These are phyloP conservation scores for Betta splendens DNA, from an alignment of 2,797 vertebrate genomes.

Conservation along the genomic window DNA sequence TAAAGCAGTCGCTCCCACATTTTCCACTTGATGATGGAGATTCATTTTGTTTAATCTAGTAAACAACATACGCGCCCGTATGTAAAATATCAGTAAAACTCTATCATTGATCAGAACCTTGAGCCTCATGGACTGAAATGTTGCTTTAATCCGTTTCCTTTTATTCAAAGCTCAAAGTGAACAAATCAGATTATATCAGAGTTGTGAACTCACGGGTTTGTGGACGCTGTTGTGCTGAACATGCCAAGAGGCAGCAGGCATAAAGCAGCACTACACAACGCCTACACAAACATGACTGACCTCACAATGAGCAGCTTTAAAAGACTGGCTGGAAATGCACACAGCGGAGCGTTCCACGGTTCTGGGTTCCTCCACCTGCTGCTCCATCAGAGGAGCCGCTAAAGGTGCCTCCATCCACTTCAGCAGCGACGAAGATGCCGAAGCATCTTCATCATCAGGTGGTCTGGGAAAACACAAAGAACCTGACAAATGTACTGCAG, in stretches of 20 bases:
- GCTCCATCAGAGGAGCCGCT: neutral
- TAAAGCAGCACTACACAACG: neutral
- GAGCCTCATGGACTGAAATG: conserved; percentile 8
- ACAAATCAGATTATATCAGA: conserved; percentile 14
- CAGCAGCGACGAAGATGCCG: neutral
- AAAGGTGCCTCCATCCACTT: no score
- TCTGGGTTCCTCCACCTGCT: neutral
- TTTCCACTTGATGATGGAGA: conserved; percentile 7
- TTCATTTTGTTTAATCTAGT: conserved; percentile 16
- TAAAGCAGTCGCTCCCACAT: neutral
- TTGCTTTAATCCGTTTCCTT: conserved; percentile 23
- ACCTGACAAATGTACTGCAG: neutral
- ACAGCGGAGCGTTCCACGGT: neutral
- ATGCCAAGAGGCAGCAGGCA: no score
- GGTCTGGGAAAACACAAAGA: neutral
- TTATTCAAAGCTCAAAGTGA: conserved; percentile 8
- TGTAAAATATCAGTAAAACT: neutral
- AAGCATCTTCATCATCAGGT: neutral
- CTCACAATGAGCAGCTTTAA: neutral
- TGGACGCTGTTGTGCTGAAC: no score
- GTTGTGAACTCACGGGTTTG: conserved; percentile 4
- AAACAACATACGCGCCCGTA: conserved; percentile 1
- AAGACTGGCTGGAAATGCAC: neutral
- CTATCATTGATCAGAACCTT: conserved; percentile 8
- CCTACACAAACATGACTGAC: neutral